These are phyloP conservation scores for Zonitis immaculata DNA, from an alignment of 2,888 invertebrate genomes.

Conservation along the genomic window DNA sequence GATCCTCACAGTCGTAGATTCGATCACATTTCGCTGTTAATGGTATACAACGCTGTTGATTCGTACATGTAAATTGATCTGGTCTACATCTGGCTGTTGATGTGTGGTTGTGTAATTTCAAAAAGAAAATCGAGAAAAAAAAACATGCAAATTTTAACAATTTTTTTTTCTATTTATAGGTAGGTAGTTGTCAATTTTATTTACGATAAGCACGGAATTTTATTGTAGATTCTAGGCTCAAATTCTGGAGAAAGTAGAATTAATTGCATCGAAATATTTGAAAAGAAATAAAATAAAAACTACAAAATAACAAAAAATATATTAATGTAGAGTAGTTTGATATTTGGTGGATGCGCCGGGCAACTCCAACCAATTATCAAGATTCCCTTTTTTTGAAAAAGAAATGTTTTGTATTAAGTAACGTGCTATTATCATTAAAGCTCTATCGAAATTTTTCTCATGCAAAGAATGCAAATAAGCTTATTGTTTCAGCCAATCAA, in stretches of 20 bases:
- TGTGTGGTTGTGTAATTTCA: constrained; percentile 10
- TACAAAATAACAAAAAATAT: no score
- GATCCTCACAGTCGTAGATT: constrained; percentile 64
- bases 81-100: constrained; percentile 26
- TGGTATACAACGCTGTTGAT: constrained; percentile 66
- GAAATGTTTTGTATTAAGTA: no score
- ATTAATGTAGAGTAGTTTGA: no score
- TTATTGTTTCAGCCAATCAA: constrained; percentile 13
- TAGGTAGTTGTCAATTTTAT: constrained; percentile 10
- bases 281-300: no score
- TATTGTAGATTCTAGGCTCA: not conserved
- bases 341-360: not conserved
- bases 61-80: constrained; percentile 62
- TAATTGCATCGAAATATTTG: no score
- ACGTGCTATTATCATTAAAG: constrained; percentile 11
- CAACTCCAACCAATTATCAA: not conserved
- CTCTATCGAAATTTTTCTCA: not conserved
- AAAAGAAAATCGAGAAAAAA: not conserved
- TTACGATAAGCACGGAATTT: constrained; percentile 7
- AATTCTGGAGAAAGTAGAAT: no score
- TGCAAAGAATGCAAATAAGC: constrained; percentile 8
- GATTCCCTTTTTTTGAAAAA: not conserved
- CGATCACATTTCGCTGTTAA: constrained; percentile 67
- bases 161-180: constrained; percentile 6
- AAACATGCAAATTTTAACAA: constrained; percentile 21